A percentile compares a stretch with the other conserved stretches of the same genome.
Evolutionary conservation across 2,797 vertebrate species (phyloP).

Genomic region (Propithecus perrieri): DNA sequence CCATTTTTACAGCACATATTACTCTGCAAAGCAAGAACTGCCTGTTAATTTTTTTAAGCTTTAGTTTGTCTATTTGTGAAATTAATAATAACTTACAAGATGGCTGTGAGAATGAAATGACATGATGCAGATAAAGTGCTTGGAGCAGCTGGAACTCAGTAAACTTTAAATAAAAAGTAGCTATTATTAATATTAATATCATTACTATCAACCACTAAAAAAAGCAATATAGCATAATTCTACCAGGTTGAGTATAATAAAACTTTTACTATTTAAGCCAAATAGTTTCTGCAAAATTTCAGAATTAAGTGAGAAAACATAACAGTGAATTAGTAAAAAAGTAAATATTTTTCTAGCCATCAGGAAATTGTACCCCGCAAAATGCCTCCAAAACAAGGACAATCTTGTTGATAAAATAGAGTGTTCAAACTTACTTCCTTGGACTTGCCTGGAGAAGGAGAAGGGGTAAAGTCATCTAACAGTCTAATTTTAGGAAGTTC

Average conservation of each 20-base stretch:
- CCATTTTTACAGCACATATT: background rate
- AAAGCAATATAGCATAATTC: background rate
- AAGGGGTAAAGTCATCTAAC: background rate
- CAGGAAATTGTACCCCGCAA: background rate
- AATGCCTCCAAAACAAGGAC: background rate
- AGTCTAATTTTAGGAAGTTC: constrained; percentile 23
- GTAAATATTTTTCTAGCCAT: background rate
- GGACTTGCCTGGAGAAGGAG: background rate
- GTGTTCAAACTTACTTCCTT: background rate
- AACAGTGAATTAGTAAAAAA: background rate
- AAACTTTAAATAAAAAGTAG: background rate
- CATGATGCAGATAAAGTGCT: background rate
- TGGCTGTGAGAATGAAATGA: background rate
- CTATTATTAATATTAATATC: background rate
- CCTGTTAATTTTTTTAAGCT: background rate
- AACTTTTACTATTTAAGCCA: constrained; percentile 28
- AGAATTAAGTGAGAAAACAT: constrained; percentile 32
- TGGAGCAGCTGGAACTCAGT: background rate
- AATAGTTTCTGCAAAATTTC: background rate
- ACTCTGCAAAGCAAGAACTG: background rate
- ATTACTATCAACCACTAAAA: background rate
- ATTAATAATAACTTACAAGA: background rate
- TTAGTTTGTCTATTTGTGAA: background rate
- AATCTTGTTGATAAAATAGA: background rate
- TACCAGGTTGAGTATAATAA: background rate